Percentiles rank a stretch among this genome's conserved stretches.
These are phyloP conservation scores for Andrena dorsata DNA, from an alignment of 2,888 invertebrate species.

Conservation along the genomic window DNA sequence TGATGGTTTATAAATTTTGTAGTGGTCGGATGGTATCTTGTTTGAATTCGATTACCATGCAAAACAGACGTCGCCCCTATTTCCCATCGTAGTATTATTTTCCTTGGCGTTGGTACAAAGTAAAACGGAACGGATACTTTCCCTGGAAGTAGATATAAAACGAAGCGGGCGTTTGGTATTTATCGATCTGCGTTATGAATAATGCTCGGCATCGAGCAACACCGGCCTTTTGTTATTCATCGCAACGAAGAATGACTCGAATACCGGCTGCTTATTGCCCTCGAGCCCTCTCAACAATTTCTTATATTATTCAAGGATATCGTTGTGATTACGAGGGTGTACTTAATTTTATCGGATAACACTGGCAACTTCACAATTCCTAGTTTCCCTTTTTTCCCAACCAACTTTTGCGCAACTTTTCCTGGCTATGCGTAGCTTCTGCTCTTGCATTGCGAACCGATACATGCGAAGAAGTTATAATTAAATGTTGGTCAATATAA, in stretches of 20 bases:
- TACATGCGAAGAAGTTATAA: conserved; percentile 31
- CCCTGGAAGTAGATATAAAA: conserved; percentile 50
- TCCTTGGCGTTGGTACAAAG: conserved; percentile 43
- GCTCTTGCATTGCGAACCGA: conserved; percentile 7
- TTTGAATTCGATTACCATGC: conserved; percentile 65
- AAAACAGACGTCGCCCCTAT: conserved; percentile 40
- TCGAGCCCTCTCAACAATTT: conserved; percentile 4
- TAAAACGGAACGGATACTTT: conserved; percentile 55
- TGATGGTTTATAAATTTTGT: conserved; percentile 58
- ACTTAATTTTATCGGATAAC: not conserved
- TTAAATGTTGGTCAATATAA: conserved; percentile 30
- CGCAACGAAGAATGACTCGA: conserved; percentile 23
- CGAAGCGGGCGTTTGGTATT: conserved; percentile 43
- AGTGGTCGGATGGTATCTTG: conserved; percentile 43
- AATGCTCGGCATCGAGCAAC: conserved; percentile 46
- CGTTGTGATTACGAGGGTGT: not conserved
- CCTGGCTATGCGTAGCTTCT: not conserved
- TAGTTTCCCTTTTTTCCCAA: not conserved
- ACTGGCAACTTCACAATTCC: not conserved
- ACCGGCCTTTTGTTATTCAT: conserved; percentile 34
- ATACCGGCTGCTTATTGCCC: conserved; percentile 34
- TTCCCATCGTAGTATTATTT: conserved; percentile 35
- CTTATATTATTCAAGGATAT: conserved; percentile 26
- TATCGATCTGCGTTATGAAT: conserved; percentile 64
- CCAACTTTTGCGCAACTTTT: conserved; percentile 1